Conservation (phyloP, 2,113 vertebrate species). For the Sapayoa aenigma region DNA sequence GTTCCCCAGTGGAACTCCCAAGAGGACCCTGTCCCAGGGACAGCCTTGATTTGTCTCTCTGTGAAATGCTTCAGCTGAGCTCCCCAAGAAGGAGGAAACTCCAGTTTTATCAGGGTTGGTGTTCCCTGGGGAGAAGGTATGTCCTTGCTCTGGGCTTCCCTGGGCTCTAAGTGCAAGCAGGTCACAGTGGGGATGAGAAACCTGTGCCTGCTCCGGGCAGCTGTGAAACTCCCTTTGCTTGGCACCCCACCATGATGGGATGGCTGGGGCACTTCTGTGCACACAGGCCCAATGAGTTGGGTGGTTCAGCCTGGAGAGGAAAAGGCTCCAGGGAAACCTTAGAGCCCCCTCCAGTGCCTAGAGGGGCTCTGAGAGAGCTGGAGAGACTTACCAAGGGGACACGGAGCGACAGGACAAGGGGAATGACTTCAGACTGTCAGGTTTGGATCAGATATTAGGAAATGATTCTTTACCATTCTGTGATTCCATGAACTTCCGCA, state of each 20-base stretch:
- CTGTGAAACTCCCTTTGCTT: neutral
- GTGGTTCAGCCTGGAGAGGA: neutral
- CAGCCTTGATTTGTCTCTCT: neutral
- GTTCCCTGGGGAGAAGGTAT: neutral
- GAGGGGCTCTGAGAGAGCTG: neutral
- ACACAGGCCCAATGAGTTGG: neutral
- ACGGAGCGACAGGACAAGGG: neutral
- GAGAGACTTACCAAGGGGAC: neutral
- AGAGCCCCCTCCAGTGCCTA: neutral
- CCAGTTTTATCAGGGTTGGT: neutral
- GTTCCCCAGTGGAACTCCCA: neutral
- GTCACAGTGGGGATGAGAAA: neutral
- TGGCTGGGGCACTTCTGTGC: neutral
- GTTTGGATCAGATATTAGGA: neutral
- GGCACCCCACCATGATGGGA: neutral
- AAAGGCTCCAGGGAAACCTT: neutral
- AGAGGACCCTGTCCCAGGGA: rapidly evolving
- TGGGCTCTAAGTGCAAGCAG: neutral
- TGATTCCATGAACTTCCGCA: neutral
- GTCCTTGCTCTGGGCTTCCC: neutral
- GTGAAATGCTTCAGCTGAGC: neutral
- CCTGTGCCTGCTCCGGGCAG: rapidly evolving
- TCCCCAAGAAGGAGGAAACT: neutral
- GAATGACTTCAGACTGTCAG: neutral
- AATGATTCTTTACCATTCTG: neutral